Evolutionary conservation across 2,888 invertebrate species (phyloP).

Genomic region (Euclidia mi): DNA sequence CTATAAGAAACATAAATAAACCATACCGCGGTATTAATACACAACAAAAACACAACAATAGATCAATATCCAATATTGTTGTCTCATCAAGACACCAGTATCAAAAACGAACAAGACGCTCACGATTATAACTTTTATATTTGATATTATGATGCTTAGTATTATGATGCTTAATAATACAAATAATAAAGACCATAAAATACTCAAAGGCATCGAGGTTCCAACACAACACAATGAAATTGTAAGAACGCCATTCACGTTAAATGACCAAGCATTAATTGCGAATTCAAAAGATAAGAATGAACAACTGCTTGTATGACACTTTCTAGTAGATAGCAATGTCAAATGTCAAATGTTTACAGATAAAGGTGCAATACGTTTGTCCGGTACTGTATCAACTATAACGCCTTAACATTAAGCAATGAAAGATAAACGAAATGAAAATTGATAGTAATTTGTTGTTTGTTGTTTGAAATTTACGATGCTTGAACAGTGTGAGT

Average conservation of each 20-base stretch:
- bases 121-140: no score
- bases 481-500: constrained; percentile 21
- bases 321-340: constrained; percentile 71
- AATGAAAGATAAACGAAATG: constrained; percentile 50
- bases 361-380: constrained; percentile 63
- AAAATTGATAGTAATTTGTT: constrained; percentile 52
- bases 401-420: constrained; percentile 52
- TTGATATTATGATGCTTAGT: neutral
- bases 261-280: constrained; percentile 66
- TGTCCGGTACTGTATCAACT: constrained; percentile 54
- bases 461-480: constrained; percentile 37
- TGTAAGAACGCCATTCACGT: constrained; percentile 52
- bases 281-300: constrained; percentile 65
- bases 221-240: constrained; percentile 37
- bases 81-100: no score
- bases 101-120: neutral
- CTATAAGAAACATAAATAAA: no score
- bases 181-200: constrained; percentile 32
- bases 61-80: no score
- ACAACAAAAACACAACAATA: no score
- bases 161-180: neutral
- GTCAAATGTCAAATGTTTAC: constrained; percentile 73
- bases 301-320: constrained; percentile 79
- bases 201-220: constrained; percentile 56
- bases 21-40: no score